Evolutionary conservation across 2,888 invertebrate genomes (phyloP), one percentile per base, ranked within the genome.

Genomic region (Drosophila peninsularis): DNA sequence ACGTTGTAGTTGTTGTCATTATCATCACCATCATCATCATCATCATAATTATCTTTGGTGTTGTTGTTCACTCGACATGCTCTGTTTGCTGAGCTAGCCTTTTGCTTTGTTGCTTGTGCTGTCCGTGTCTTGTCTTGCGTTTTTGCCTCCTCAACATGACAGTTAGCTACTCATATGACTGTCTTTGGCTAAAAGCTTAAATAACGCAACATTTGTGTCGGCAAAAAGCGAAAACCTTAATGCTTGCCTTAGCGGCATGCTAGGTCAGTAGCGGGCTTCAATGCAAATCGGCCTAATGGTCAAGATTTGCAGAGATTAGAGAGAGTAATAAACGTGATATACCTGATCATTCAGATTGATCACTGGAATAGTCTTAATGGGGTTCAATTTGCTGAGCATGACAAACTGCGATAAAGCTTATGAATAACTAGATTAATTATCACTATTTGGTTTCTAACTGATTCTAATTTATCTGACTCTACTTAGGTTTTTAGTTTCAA

Each of bases 11-110:
- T 54, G 64, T 55, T 55, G 47, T 55, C 70, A 42, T 62, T 47
- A 63, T 39, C 45, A 47, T 55, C 58, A 42, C 37, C 3, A 61
- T 53, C 24, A 47, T 47, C 36, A 45, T 39, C 24, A 27, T 45
- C 57, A 61, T 56, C 34, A 57, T 67, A 10, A 61, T 52, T 17
- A 67, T 62, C 21, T 52, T 45, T 54, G 52, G 37, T 39, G 50
- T n/a, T 62, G 47, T 21, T 39, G 56, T 55, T 58, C 45, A 62
- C 57, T 45, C 71, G 75, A 69, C 67, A 70, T 78, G 83, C 83
- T 77, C 78, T 80, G 81, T 77, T 80, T 85, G 69, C 69, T 66
- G 66, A 39, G 62, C 65, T 73, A 65, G 64, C 55, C 63, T 71
- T 75, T 50, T 50, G 52, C 24, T 37, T 69, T 74, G 62, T 64